Evolutionary conservation across 2,888 invertebrate genomes (phyloP), one percentile per base, ranked within the genome.

Genomic region (Apodemia duryi): DNA sequence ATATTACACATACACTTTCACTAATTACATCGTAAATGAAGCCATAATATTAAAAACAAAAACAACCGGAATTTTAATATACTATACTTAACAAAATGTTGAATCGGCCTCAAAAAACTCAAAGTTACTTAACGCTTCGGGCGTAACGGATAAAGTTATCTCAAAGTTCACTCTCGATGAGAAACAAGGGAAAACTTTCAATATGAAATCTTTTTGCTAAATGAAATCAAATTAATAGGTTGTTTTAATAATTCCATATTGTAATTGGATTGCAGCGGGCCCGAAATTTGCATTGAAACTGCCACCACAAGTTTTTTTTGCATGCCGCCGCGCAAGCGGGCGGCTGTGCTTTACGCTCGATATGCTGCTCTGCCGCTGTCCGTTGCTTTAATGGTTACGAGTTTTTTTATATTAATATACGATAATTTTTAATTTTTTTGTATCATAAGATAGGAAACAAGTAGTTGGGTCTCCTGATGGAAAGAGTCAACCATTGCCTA

Each of bases 1-100:
- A 72, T 71, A 72, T 70, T 73, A 76, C 78, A 67, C 46, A 69
- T 69, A 68, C 66, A 70, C 68, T 68, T 67, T 71, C 70, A 67
- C 70, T 70, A 76, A 70, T 71, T 65, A 71, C 67, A 71, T 67
- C 67, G 68, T 68, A 72, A 69, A 69, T 67, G 67, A 67, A 67
- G 62, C 69, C 70, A 66, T 70, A 71, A 70, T 66, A 66, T 68
- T 71, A 72, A 70, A 71, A 35, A 35, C 35, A 2, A 35, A 35
- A 35, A 35, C 35, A 35, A 35, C 35, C 4, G 4, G 5, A 35
- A 35, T 5, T 35, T 35, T 35, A 35, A 38, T 38, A 6, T 38
- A 38, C 2, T 38, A 9, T 38, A 46, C 13, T 46, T 46, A 13
- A 46, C 46, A 46, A 13, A 46, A 46, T 46, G 11, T 46, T 46